Evolutionary conservation across 2,113 vertebrate genomes (phyloP), one percentile per base, ranked within the genome.

Genomic region (Centropus bengalensis): DNA sequence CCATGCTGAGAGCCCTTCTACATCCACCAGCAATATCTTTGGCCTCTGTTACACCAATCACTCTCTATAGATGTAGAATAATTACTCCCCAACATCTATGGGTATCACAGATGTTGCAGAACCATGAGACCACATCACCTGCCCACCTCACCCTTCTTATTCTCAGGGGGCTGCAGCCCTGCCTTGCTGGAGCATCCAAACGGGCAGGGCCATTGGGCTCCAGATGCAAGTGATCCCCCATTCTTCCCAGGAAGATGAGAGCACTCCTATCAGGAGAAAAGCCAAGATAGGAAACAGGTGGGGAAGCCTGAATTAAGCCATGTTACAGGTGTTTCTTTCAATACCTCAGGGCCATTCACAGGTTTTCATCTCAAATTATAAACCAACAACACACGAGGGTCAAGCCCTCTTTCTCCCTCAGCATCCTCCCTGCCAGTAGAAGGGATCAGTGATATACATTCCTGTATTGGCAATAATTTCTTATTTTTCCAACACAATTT

Each of bases 331-430:
- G 82, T 90, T 82, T 79, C 59, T 38, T 80, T 86, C 63, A 42
- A 36, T 86, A 95, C 68, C 90, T 64, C 36, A 69, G 71, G 85
- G 60, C 59, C 47, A 33, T 88, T 94, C 92, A 83, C 85, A 77
- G 74, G 62, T 91, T 94, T 88, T 85, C 51, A 73, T 86, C 82
- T 88, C 76, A 58, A 89, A 94, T 93, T 93, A 76, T 69, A 81
- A 83, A 96, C 63, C 68, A 80, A 36, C 70, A 70, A 44, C 59
- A 77, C 55, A 33, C 1, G 38, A 85, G 42, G 59, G 71, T 69
- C 66, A 93, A 85, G 21, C 51, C 6, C 63, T 77, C 21, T 80
- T 44, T 42, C 33, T 91, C 30, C 68, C 67, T 40, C 76, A 78
- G 76, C 47, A 88, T 76, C 63, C 20, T 86, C 71, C 71, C 82